A percentile compares a stretch with the other conserved stretches of the same genome.
These are phyloP conservation scores for Vidua macroura DNA, from an alignment of 2,113 vertebrate genomes.

Conservation along the genomic window DNA sequence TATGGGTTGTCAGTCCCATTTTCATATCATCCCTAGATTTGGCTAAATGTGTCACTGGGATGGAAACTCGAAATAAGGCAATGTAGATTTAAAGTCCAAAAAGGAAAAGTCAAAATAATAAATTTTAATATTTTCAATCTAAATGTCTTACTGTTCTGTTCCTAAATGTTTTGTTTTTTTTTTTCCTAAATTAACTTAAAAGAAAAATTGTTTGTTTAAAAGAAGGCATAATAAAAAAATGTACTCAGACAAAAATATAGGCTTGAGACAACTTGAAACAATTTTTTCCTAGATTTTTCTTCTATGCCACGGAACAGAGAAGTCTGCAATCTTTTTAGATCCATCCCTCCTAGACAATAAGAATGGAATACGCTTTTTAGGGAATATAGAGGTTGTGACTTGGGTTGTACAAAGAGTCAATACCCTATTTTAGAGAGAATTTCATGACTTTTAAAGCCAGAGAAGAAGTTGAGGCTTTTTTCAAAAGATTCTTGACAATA, in stretches of 20 bases:
- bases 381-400: background rate
- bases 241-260: background rate
- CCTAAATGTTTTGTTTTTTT: background rate
- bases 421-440: background rate
- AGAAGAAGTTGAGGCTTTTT: background rate
- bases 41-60: background rate
- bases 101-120: background rate
- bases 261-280: background rate
- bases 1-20: background rate
- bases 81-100: background rate
- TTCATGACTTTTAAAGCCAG: background rate
- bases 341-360: background rate
- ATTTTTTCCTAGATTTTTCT: background rate
- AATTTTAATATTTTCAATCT: background rate
- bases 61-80: background rate
- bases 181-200: background rate
- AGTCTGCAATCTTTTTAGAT: background rate
- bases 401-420: background rate
- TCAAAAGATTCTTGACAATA: background rate
- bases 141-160: background rate
- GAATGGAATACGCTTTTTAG: background rate
- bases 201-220: background rate
- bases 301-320: background rate
- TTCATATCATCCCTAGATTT: background rate
- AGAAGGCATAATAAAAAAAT: background rate